phyloP scores from a whole-genome alignment of 1,140 invertebrate genomes.

The Laodelphax striatellus region DNA sequence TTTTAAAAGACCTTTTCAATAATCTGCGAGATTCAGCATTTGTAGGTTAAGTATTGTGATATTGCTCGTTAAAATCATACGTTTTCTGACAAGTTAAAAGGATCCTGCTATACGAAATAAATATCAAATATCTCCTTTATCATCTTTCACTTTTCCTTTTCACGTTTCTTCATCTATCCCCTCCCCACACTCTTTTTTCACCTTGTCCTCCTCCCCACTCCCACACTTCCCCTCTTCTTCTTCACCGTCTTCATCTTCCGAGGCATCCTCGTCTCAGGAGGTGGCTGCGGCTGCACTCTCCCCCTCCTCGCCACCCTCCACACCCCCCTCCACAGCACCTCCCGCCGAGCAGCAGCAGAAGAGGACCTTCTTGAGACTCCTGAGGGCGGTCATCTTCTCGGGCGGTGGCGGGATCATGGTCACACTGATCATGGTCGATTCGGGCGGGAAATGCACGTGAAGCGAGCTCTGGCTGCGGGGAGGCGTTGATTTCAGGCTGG shows the following conservation, averaged over 20 bases:
- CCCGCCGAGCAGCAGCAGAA: slow-evolving; percentile 5
- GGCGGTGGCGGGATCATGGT: slow-evolving; percentile 4
- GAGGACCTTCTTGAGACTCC: slow-evolving; percentile 1
- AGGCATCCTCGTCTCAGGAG: neutral
- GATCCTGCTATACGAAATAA: too few relatives aligned
- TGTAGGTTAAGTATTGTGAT: too few relatives aligned
- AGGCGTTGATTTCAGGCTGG: neutral
- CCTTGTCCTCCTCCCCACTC: neutral
- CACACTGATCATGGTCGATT: neutral
- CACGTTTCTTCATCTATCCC: neutral
- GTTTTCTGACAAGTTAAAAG: too few relatives aligned
- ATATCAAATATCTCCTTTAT: too few relatives aligned
- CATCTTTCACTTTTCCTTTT: too few relatives aligned
- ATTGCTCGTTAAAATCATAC: too few relatives aligned
- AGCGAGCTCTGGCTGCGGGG: neutral
- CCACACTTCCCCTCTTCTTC: neutral
- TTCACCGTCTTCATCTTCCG: neutral
- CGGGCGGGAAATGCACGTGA: slow-evolving; percentile 10
- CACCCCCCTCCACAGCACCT: neutral
- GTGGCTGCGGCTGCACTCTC: neutral
- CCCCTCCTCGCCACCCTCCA: neutral
- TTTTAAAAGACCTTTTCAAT: too few relatives aligned
- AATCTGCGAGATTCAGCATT: too few relatives aligned
- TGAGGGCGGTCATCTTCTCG: neutral
- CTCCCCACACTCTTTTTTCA: neutral